Evolutionary conservation across 92 coral and sea anemone genomes (phyloP).

Genomic region (Zoanthus solanderi): DNA sequence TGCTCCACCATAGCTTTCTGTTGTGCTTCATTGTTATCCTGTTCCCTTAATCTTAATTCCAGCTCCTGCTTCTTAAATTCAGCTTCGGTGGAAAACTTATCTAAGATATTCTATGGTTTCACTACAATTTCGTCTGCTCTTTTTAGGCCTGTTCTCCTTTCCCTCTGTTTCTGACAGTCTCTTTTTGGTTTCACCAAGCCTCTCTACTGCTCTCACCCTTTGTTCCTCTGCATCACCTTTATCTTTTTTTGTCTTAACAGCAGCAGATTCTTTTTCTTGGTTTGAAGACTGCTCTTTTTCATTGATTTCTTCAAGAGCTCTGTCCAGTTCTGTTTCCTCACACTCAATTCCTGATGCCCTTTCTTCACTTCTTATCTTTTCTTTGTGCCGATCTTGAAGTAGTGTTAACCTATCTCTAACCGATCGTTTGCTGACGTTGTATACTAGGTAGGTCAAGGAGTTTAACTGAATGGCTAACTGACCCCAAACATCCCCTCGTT

Average conservation of each 20-base stretch:
- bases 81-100: slow-evolving; percentile 36
- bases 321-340: neutral
- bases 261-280: no score
- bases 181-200: slow-evolving; percentile 53
- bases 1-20: slow-evolving; percentile 24
- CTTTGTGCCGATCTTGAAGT: neutral
- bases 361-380: neutral
- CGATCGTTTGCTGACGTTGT: slow-evolving; percentile 19
- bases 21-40: no score
- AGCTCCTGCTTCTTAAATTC: slow-evolving; percentile 43
- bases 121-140: slow-evolving; percentile 39
- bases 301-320: slow-evolving; percentile 9
- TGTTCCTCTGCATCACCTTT: slow-evolving; percentile 52
- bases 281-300: slow-evolving; percentile 4
- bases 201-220: slow-evolving; percentile 45
- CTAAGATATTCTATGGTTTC: slow-evolving; percentile 50
- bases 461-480: slow-evolving; percentile 20
- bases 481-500: slow-evolving; percentile 64
- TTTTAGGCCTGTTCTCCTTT: slow-evolving; percentile 20
- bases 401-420: slow-evolving; percentile 43
- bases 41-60: no score
- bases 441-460: neutral
- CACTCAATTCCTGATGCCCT: neutral
- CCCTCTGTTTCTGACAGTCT: slow-evolving; percentile 31
- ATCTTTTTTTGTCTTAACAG: neutral